Percentiles rank a stretch among this genome's conserved stretches.
Conservation (phyloP, 2,797 vertebrate species). For the Xyrichtys novacula region DNA sequence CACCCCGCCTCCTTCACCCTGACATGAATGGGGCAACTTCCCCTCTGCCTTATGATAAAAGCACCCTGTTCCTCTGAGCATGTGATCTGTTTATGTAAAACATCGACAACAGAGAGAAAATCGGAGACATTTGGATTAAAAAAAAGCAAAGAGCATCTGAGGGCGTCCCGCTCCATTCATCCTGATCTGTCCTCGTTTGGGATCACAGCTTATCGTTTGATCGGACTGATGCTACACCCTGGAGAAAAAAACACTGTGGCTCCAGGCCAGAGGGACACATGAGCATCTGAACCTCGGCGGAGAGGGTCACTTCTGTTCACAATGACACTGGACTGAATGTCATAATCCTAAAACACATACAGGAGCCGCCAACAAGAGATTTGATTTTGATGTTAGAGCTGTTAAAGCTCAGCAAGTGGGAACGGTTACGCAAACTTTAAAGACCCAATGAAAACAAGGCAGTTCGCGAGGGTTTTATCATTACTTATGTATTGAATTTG, state of each 20-base stretch:
- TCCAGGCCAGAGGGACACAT: slow-evolving; percentile 1
- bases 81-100: slow-evolving; percentile 8
- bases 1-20: slow-evolving; percentile 15
- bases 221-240: slow-evolving; percentile 23
- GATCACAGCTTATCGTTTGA: slow-evolving; percentile 48
- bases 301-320: slow-evolving; percentile 25
- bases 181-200: slow-evolving; percentile 43
- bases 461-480: too few species aligned
- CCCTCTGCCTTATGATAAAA: slow-evolving; percentile 31
- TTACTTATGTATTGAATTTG: too few species aligned
- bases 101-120: background rate
- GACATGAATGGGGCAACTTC: slow-evolving; percentile 43
- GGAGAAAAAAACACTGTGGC: slow-evolving; percentile 17
- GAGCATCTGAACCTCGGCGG: background rate
- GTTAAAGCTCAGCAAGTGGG: slow-evolving; percentile 1
- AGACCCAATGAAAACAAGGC: too few species aligned
- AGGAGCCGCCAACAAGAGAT: background rate
- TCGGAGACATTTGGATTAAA: slow-evolving; percentile 18
- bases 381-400: slow-evolving; percentile 9
- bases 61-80: background rate
- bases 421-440: too few species aligned
- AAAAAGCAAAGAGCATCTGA: background rate
- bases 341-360: slow-evolving; percentile 36
- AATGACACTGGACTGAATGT: slow-evolving; percentile 17
- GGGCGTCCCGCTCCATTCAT: slow-evolving; percentile 25